Conservation (phyloP, 2,113 vertebrate genomes). For the Stictonetta naevosa region DNA sequence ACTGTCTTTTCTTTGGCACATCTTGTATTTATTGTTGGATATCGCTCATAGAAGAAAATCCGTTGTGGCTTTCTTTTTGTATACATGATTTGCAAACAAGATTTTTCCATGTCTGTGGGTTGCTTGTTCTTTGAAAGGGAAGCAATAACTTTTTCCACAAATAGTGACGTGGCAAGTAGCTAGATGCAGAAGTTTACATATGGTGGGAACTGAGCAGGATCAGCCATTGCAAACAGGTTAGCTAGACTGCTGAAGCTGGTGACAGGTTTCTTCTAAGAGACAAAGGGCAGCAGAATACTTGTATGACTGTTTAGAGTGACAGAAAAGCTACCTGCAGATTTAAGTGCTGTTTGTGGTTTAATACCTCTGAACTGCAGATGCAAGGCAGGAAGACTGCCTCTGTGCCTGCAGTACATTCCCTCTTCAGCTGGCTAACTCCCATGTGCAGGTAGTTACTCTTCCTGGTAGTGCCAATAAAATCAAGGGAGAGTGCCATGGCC, state of each 20-base stretch:
- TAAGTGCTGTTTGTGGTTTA: background rate
- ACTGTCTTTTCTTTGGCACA: background rate
- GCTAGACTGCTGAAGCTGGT: background rate
- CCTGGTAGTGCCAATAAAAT: background rate
- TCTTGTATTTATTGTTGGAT: background rate
- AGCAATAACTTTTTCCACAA: background rate
- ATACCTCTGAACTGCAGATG: background rate
- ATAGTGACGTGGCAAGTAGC: background rate
- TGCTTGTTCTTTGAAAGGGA: background rate
- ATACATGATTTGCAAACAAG: background rate
- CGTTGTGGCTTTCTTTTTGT: background rate
- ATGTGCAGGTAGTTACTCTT: background rate
- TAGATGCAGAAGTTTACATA: background rate
- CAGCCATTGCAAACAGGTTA: background rate
- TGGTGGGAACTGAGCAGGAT: background rate
- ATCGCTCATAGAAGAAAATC: background rate
- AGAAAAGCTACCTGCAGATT: background rate
- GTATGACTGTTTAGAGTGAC: background rate
- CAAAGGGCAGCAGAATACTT: background rate
- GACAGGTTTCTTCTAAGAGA: background rate
- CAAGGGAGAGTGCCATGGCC: background rate
- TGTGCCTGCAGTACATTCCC: background rate
- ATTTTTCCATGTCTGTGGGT: background rate
- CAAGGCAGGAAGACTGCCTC: background rate
- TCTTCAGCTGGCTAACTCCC: background rate